Conservation (phyloP, 1,140 invertebrate genomes). For the Drosophila ananassae region DNA sequence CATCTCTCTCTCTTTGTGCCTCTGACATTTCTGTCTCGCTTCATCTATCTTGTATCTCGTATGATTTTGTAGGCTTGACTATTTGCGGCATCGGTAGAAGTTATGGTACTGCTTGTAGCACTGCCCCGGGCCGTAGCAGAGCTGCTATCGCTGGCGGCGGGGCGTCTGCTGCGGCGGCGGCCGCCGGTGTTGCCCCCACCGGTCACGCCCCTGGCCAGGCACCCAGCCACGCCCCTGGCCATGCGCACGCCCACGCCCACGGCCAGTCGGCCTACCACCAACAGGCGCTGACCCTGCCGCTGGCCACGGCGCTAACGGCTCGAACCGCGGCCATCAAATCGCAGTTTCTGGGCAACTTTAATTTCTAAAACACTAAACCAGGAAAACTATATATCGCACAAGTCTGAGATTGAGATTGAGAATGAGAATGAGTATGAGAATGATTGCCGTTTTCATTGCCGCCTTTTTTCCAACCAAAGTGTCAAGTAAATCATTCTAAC, state of each 20-base stretch:
- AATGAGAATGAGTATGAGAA: slow-evolving; percentile 6
- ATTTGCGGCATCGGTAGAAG: slow-evolving; percentile 84
- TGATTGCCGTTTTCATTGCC: slow-evolving; percentile 19
- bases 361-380: slow-evolving; percentile 67
- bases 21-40: slow-evolving; percentile 34
- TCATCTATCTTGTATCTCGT: slow-evolving; percentile 70
- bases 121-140: slow-evolving; percentile 72
- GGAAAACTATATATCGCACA: slow-evolving; percentile 23
- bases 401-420: slow-evolving; percentile 22
- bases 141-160: slow-evolving; percentile 36
- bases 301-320: slow-evolving; percentile 79
- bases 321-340: slow-evolving; percentile 83
- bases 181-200: slow-evolving; percentile 39
- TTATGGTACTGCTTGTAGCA: slow-evolving; percentile 82
- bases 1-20: slow-evolving; percentile 17
- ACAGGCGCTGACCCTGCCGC: slow-evolving; percentile 74
- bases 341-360: slow-evolving; percentile 83
- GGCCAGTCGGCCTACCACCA: slow-evolving; percentile 78
- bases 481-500: slow-evolving; percentile 63
- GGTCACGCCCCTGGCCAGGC: slow-evolving; percentile 41
- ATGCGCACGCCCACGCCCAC: slow-evolving; percentile 40
- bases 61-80: slow-evolving; percentile 83
- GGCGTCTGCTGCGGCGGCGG: slow-evolving; percentile 39
- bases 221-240: slow-evolving; percentile 44
- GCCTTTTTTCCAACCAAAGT: slow-evolving; percentile 21